Percentiles rank a stretch among this genome's conserved stretches.
Evolutionary conservation across 2,113 vertebrate genomes (phyloP).

Genomic region (Symphodus melops): DNA sequence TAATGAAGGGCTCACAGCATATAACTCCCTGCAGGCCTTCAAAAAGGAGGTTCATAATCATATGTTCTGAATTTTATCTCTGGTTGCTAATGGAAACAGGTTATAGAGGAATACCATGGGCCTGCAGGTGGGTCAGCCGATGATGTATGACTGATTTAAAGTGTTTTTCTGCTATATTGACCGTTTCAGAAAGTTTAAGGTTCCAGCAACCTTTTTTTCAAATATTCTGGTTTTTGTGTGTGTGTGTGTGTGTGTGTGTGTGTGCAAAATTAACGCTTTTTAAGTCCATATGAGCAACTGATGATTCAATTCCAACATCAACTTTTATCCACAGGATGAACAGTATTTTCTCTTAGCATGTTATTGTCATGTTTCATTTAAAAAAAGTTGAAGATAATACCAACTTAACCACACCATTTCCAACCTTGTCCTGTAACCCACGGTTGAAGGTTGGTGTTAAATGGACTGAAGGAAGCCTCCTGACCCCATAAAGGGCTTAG

Average conservation of each 20-base stretch:
- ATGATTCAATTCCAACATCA: too few species aligned
- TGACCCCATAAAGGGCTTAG: too few species aligned
- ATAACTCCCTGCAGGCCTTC: conserved; percentile 16
- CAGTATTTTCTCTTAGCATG: too few species aligned
- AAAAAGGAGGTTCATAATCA: neutral
- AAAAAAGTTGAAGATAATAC: too few species aligned
- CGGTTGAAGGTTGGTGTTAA: too few species aligned
- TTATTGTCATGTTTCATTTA: too few species aligned
- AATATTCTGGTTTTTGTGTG: neutral
- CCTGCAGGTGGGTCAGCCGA: neutral
- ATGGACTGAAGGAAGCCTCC: too few species aligned
- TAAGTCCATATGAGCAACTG: too few species aligned
- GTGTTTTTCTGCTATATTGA: neutral
- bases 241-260: neutral
- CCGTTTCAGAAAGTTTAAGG: neutral
- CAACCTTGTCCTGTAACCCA: too few species aligned
- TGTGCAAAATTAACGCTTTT: neutral
- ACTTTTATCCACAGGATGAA: too few species aligned
- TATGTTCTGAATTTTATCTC: neutral
- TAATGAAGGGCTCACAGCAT: neutral
- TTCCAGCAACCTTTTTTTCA: neutral
- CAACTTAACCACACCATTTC: too few species aligned
- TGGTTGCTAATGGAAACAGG: conserved; percentile 41
- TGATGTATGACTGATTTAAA: conserved; percentile 1
- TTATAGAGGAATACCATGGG: neutral